Evolutionary conservation across 2,888 invertebrate species (phyloP).

Genomic region (Parthenolecanium corni): DNA sequence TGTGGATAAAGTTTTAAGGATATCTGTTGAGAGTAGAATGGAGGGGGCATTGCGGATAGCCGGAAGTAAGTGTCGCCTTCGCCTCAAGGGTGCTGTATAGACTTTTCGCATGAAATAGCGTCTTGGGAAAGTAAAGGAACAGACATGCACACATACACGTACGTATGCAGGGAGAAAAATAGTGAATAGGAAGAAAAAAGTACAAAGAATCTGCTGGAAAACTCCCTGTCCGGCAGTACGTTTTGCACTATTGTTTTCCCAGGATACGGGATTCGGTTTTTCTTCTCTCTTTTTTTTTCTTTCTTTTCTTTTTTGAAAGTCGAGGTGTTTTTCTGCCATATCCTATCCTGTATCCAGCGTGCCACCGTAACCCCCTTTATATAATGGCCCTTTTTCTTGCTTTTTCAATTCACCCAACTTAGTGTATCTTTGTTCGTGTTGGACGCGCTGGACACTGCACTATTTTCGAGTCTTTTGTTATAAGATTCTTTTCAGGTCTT

Average conservation of each 20-base stretch:
- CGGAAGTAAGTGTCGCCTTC: conserved; percentile 26
- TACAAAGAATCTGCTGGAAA: conserved; percentile 14
- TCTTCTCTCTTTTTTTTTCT: no score
- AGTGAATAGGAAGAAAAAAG: background rate
- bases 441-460: conserved; percentile 2
- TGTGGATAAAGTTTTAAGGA: conserved; percentile 23
- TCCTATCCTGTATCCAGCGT: background rate
- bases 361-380: background rate
- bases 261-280: conserved; percentile 17
- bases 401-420: background rate
- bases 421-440: background rate
- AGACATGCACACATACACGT: background rate
- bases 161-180: background rate
- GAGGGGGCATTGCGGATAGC: conserved; percentile 25
- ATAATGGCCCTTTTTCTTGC: background rate
- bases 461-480: conserved; percentile 27
- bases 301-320: conserved; percentile 18
- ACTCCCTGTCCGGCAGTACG: conserved; percentile 27
- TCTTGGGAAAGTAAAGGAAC: conserved; percentile 25
- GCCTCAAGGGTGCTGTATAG: conserved; percentile 29
- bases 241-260: conserved; percentile 29
- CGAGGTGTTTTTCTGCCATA: conserved; percentile 25
- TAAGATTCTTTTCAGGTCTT: conserved; percentile 23
- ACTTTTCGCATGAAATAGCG: conserved; percentile 28
- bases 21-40: conserved; percentile 14